These are phyloP conservation scores for Dendrolimus pini DNA, from an alignment of 2,888 invertebrate genomes.

Conservation along the genomic window DNA sequence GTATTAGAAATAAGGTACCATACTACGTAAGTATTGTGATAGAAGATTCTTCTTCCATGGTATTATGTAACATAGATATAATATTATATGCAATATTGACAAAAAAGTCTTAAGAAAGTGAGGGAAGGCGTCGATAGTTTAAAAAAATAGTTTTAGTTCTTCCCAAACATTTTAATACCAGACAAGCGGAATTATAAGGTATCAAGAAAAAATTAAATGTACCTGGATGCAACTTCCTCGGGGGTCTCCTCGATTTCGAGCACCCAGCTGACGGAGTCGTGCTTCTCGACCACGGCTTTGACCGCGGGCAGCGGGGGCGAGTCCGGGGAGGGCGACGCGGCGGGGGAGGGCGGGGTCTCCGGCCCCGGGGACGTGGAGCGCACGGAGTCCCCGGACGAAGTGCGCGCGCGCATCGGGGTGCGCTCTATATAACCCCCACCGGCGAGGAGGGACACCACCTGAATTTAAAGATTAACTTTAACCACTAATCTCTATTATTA, in stretches of 20 bases:
- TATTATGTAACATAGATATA: too few relatives aligned
- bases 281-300: conserved; percentile 89
- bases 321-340: conserved; percentile 49
- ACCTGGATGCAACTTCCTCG: conserved; percentile 81
- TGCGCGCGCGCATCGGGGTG: conserved; percentile 51
- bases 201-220: conserved; percentile 1
- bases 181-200: too few relatives aligned
- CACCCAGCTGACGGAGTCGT: conserved; percentile 91
- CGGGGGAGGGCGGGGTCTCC: conserved; percentile 55
- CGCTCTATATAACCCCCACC: conserved; percentile 63
- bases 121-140: too few relatives aligned
- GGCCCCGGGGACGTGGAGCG: conserved; percentile 57
- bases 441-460: conserved; percentile 70
- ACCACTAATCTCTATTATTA: neutral
- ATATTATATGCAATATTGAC: too few relatives aligned
- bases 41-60: too few relatives aligned
- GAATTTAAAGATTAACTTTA: neutral
- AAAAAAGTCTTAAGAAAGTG: too few relatives aligned
- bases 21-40: too few relatives aligned
- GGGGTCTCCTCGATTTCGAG: conserved; percentile 87
- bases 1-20: too few relatives aligned
- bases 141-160: too few relatives aligned
- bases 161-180: too few relatives aligned
- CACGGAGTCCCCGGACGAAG: conserved; percentile 56
- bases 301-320: conserved; percentile 82